Percentiles rank a stretch among this genome's conserved stretches.
Conservation (phyloP, 2,797 vertebrate genomes). For the Meriones psammophilus region DNA sequence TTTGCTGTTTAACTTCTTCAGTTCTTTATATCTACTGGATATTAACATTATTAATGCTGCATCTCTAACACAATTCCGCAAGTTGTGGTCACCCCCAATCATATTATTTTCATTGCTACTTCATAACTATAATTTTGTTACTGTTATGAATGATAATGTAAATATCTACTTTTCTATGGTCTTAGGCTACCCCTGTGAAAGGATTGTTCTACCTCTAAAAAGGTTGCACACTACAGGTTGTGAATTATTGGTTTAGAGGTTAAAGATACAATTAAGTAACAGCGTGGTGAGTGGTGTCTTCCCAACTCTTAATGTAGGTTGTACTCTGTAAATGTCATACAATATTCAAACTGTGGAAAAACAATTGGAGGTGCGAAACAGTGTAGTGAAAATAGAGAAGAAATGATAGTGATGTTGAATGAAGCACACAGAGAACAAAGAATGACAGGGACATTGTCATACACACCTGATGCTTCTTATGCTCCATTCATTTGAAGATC, state of each 20-base stretch:
- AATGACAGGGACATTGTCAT: neutral
- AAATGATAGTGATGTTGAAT: neutral
- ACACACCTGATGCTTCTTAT: neutral
- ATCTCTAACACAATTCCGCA: neutral
- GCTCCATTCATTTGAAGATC: neutral
- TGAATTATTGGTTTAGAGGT: neutral
- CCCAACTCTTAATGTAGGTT: neutral
- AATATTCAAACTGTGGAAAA: neutral
- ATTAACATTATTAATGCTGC: neutral
- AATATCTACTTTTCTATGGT: neutral
- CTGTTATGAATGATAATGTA: neutral
- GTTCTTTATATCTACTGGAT: too few relatives aligned
- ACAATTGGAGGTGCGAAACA: neutral
- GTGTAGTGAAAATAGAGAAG: neutral
- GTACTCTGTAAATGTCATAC: neutral
- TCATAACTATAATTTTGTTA: neutral
- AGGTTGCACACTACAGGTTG: neutral
- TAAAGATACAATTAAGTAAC: neutral
- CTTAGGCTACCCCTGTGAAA: neutral
- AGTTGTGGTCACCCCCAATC: neutral
- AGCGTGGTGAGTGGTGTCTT: neutral
- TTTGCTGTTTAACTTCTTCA: too few relatives aligned
- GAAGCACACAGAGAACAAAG: neutral
- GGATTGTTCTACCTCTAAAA: neutral
- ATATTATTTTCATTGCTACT: neutral